Conservation (phyloP, 2,113 vertebrate species). For the Cepphus grylle region DNA sequence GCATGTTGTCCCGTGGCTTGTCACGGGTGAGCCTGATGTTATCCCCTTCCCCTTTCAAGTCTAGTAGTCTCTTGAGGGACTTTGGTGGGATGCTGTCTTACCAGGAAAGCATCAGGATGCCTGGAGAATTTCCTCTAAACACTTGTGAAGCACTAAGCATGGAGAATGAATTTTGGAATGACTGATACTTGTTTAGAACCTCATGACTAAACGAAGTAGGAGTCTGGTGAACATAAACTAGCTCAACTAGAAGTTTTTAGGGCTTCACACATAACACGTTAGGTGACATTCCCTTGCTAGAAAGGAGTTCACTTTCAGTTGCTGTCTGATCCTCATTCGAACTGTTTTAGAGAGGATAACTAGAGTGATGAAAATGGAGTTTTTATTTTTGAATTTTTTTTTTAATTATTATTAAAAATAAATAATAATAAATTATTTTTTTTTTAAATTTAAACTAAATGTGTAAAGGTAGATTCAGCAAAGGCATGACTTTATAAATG, state of each 20-base stretch:
- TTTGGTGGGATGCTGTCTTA: not conserved
- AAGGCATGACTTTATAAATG: not conserved
- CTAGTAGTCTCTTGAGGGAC: not conserved
- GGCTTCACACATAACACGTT: not conserved
- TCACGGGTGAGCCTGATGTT: not conserved
- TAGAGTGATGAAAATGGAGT: not conserved
- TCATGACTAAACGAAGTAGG: not conserved
- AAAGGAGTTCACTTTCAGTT: not conserved
- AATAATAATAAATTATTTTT: too few species aligned
- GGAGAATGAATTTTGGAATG: not conserved
- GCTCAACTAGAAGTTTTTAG: not conserved
- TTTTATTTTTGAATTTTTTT: not conserved
- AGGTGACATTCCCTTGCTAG: not conserved
- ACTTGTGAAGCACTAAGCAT: not conserved
- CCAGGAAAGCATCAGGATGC: not conserved
- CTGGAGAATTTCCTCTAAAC: not conserved
- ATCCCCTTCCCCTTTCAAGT: too few species aligned
- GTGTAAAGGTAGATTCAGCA: not conserved
- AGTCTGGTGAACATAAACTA: not conserved
- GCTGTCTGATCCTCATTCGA: not conserved
- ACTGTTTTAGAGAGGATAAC: not conserved
- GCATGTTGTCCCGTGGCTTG: not conserved
- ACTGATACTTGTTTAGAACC: not conserved
- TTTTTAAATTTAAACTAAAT: not conserved
- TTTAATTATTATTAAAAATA: too few species aligned